These are phyloP conservation scores for Agrotis clavis DNA, from an alignment of 2,888 invertebrate species.

Conservation along the genomic window DNA sequence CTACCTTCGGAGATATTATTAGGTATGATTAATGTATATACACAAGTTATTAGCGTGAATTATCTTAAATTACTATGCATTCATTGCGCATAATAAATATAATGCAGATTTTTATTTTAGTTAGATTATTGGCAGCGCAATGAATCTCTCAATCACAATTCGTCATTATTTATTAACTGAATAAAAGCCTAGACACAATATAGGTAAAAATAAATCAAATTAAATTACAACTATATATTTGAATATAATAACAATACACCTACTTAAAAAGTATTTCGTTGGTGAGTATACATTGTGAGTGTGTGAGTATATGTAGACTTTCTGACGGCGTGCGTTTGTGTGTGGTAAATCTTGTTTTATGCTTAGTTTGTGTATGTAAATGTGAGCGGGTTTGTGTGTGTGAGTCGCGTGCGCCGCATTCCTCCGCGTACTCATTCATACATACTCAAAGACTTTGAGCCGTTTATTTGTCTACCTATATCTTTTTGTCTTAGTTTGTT, in stretches of 20 bases:
- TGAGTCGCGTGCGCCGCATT: constrained; percentile 87
- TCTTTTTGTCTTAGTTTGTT: constrained; percentile 70
- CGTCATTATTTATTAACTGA: constrained; percentile 55
- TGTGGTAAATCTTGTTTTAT: constrained; percentile 81
- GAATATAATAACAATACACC: constrained; percentile 73
- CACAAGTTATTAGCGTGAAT: not conserved
- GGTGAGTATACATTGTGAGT: constrained; percentile 71
- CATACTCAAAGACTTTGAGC: constrained; percentile 75
- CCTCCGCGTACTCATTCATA: constrained; percentile 88
- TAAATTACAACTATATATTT: constrained; percentile 64
- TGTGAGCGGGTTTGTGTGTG: constrained; percentile 68
- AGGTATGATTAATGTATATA: not conserved
- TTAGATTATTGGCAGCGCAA: constrained; percentile 34
- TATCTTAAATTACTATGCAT: constrained; percentile 8
- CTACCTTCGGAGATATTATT: not conserved
- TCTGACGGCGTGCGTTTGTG: constrained; percentile 64
- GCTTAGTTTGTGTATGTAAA: constrained; percentile 68
- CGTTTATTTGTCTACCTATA: constrained; percentile 76
- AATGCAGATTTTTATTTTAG: constrained; percentile 28
- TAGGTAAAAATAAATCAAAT: constrained; percentile 66
- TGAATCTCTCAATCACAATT: constrained; percentile 24
- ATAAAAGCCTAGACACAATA: constrained; percentile 54
- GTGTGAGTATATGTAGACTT: constrained; percentile 73
- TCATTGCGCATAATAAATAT: constrained; percentile 23
- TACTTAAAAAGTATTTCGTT: constrained; percentile 71